Evolutionary conservation across 1,140 invertebrate species (phyloP), one percentile per base, ranked within the genome.

Genomic region (Nephila pilipes): DNA sequence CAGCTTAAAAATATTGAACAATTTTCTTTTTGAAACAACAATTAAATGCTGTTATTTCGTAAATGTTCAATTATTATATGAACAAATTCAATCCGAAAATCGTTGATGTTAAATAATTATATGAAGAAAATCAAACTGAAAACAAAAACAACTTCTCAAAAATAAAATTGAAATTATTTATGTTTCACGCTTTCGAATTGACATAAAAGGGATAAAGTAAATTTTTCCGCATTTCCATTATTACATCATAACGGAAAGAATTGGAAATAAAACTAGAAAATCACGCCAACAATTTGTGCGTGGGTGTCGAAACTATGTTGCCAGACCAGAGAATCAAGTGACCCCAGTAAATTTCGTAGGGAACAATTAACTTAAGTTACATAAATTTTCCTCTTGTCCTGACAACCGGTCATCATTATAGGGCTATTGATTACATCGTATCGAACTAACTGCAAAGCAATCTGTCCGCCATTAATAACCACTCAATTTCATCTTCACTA

Each of bases 221-320:
- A 75, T 18, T 75, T 75, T 75, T 75, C 65, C 65, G 65, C 38
- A 46, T 46, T 46, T 46, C 38, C 25, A 32, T 36, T 16, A 75
- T 75, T 75, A 75, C 65, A 75, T 75, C 65, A 75, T 25, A 75
- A 25, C 16, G 10, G 25, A 75, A 75, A 75, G 65, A 69, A 69
- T 69, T 29, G 16, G 65, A 75, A 75, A 36, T 16, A 75, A 32
- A 75, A 75, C 16, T 5, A 75, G 29, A 75, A 75, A 75, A 14
- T 29, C 20, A 81, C 10, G 80, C n/a, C 16, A 80, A 80, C 6
- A 80, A 80, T 83, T 54, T 83, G 38, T 1, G 80, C 80, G 80
- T 83, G 46, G 80, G 80, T 83, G 80, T 83, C 80, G 38, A 55
- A 83, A 83, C 38, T 83, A 83, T 83, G 80, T 83, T 55, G 80